Conservation (phyloP, 2,113 vertebrate genomes). For the Leucopternis melanops region DNA sequence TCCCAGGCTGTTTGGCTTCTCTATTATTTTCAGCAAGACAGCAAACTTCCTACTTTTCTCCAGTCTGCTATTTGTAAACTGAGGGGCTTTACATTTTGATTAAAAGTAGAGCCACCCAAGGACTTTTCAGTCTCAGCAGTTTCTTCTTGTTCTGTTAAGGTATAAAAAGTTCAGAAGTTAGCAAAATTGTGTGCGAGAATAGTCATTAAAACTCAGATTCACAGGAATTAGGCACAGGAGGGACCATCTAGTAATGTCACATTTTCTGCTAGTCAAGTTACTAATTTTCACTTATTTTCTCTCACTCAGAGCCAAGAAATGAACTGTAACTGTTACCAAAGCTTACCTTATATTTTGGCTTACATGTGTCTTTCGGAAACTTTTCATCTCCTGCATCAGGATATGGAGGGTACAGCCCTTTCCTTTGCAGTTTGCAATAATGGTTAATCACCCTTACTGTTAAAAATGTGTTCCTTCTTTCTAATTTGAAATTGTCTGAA, state of each 20-base stretch:
- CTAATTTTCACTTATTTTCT: not conserved
- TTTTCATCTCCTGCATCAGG: not conserved
- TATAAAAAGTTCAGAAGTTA: not conserved
- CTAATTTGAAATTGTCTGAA: not conserved
- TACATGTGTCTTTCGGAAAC: not conserved
- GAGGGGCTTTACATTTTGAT: not conserved
- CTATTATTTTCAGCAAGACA: not conserved
- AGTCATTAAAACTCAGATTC: not conserved
- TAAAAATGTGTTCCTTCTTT: not conserved
- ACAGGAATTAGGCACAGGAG: not conserved
- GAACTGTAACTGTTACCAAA: not conserved
- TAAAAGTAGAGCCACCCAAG: not conserved
- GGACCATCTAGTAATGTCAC: too few species aligned
- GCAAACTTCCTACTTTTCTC: not conserved
- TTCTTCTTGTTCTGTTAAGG: not conserved
- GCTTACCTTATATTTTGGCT: not conserved
- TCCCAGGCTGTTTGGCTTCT: not conserved
- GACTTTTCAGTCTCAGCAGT: not conserved
- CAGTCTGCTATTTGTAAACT: not conserved
- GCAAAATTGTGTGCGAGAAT: not conserved
- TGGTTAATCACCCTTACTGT: not conserved
- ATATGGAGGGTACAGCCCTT: not conserved
- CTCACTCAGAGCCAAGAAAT: not conserved
- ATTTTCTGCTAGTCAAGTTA: not conserved
- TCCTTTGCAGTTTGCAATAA: not conserved